Evolutionary conservation across 2,888 invertebrate genomes (phyloP).

Genomic region (Tetrapedia diversipes): DNA sequence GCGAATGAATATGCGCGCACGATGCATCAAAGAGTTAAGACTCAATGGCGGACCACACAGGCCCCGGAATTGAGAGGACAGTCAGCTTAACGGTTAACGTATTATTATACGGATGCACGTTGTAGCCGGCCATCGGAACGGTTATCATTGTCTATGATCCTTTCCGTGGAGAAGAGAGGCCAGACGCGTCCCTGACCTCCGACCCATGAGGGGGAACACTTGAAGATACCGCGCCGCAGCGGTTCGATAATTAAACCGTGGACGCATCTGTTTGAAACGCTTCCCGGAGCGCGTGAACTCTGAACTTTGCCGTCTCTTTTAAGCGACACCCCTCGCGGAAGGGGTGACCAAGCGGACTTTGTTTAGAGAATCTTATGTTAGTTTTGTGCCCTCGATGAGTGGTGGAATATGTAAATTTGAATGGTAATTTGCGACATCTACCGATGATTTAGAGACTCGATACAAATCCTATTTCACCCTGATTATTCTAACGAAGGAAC

Average conservation of each 20-base stretch:
- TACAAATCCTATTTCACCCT: too few species aligned
- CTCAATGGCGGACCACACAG: slow-evolving; percentile 77
- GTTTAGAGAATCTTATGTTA: too few species aligned
- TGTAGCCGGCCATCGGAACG: slow-evolving; percentile 60
- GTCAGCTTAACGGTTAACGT: slow-evolving; percentile 76
- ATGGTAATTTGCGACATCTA: too few species aligned
- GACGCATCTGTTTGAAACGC: slow-evolving; percentile 37
- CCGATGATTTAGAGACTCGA: too few species aligned
- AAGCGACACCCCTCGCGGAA: neutral
- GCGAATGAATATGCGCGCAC: slow-evolving; percentile 74
- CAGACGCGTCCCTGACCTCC: slow-evolving; percentile 45
- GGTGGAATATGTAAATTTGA: too few species aligned
- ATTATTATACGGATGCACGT: slow-evolving; percentile 69
- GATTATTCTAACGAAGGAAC: too few species aligned
- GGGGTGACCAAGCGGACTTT: neutral
- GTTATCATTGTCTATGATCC: slow-evolving; percentile 64
- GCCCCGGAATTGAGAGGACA: slow-evolving; percentile 73
- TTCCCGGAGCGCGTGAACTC: neutral
- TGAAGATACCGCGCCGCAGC: slow-evolving; percentile 9
- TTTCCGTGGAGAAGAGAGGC: slow-evolving; percentile 24
- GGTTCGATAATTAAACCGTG: slow-evolving; percentile 49
- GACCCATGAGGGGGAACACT: slow-evolving; percentile 6
- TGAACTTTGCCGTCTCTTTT: neutral
- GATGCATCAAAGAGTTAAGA: slow-evolving; percentile 78
- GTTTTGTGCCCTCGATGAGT: too few species aligned